A percentile compares a stretch with the other conserved stretches of the same genome.
These are phyloP conservation scores for Abscondita cerata DNA, from an alignment of 2,888 invertebrate species.

Conservation along the genomic window DNA sequence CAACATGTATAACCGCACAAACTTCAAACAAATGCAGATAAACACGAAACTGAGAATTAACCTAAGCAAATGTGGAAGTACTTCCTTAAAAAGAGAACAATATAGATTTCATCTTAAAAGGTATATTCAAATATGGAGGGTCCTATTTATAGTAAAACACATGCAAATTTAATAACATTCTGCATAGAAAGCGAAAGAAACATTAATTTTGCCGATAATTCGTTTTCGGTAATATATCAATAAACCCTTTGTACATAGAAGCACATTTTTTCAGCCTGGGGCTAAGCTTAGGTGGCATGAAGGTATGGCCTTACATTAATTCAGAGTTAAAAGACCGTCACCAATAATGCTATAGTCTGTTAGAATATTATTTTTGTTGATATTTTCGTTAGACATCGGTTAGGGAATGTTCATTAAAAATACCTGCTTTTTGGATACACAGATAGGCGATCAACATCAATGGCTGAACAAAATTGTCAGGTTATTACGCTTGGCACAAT, in stretches of 20 bases:
- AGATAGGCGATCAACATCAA: slow-evolving; percentile 60
- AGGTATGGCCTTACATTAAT: background rate
- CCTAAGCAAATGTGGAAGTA: background rate
- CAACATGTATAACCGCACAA: no score
- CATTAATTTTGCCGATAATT: no score
- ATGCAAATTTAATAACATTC: slow-evolving; percentile 20
- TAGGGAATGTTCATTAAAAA: slow-evolving; percentile 28
- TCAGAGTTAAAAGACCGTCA: background rate
- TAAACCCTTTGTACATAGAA: slow-evolving; percentile 25
- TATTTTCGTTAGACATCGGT: slow-evolving; percentile 11
- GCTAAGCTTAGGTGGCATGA: slow-evolving; percentile 45
- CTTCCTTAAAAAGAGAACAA: slow-evolving; percentile 24
- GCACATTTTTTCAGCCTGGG: slow-evolving; percentile 36
- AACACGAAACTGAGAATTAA: no score
- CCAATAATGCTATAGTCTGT: background rate
- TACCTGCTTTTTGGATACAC: slow-evolving; percentile 56
- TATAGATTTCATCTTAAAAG: slow-evolving; percentile 29
- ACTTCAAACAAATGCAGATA: no score
- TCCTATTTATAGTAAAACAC: slow-evolving; percentile 35
- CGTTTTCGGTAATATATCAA: no score
- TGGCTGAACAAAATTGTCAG: slow-evolving; percentile 60
- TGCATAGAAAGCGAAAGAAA: background rate
- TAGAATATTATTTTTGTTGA: slow-evolving; percentile 11
- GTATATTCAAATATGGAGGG: slow-evolving; percentile 34
- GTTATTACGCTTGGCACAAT: slow-evolving; percentile 53